These are phyloP conservation scores for Xyrichtys novacula DNA, from an alignment of 2,797 vertebrate genomes.

Conservation along the genomic window DNA sequence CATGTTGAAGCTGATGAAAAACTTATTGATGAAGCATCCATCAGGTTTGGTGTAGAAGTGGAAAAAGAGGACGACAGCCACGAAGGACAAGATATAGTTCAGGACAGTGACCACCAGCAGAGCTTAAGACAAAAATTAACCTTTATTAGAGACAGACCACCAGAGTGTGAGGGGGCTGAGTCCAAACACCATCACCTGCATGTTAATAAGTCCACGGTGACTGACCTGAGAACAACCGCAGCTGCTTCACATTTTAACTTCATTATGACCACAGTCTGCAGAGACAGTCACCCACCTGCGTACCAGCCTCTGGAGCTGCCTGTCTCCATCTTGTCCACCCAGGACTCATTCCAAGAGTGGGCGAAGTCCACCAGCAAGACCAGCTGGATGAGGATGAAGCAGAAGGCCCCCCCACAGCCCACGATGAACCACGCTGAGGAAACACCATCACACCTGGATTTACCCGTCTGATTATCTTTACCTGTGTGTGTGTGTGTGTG, in stretches of 20 bases:
- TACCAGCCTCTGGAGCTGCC: constrained; percentile 90
- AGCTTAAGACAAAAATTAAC: constrained; percentile 76
- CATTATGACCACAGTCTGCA: no score
- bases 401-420: constrained; percentile 86
- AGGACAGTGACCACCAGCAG: constrained; percentile 85
- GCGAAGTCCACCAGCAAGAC: constrained; percentile 92
- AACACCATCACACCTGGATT: constrained; percentile 20
- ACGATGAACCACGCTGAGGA: constrained; percentile 88
- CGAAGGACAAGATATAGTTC: constrained; percentile 86
- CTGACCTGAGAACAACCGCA: no score
- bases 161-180: no score
- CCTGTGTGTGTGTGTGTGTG: not conserved
- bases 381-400: constrained; percentile 94
- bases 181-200: no score
- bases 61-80: constrained; percentile 83
- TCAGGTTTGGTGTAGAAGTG: constrained; percentile 88
- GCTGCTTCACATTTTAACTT: no score
- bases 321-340: constrained; percentile 89
- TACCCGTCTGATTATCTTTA: no score
- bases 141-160: no score
- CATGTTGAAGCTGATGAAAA: constrained; percentile 93
- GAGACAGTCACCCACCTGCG: constrained; percentile 86
- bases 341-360: constrained; percentile 92
- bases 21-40: constrained; percentile 90
- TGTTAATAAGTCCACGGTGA: no score